Evolutionary conservation across 2,113 vertebrate species (phyloP), one percentile per base, ranked within the genome.

Genomic region (Ifrita kowaldi): DNA sequence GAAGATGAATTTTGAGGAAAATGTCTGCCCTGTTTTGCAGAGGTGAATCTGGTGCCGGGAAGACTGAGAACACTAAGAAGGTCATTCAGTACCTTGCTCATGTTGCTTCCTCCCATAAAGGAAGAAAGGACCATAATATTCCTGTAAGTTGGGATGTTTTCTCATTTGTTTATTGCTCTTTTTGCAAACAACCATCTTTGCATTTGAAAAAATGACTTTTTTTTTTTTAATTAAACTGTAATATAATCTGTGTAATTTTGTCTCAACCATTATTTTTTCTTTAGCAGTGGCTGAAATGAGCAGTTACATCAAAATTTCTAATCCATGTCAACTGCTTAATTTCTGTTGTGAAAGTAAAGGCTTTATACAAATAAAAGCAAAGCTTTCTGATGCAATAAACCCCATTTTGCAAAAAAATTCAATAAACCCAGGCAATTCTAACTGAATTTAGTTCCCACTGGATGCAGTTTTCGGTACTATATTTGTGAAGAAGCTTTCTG

Each of bases 41-140:
- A 97, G 99, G 99, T 89, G 99, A 99, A 98, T 99, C 99, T 7
- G 99, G 99, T 96, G 99, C 99, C 8, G 99, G 99, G 94, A 99
- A 99, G 98, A 99, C 99, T 6, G 99, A 99, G 96, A 99, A 99
- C 97, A 99, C 99, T 20, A 99, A 99, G 98, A 99, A 99, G 95
- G 99, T 99, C 79, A 99, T 99, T 97, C 99, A 99, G 86, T 99
- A 99, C 97, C 98, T 99, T 95, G 99, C 99, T 71, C 99, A 99
- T 18, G 99, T 99, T 80, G 99, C 99, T 85, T 99, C 99, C 87
- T 99, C 99, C 71, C 99, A 99, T 95, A 99, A 99, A 98, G 99
- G 99, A 98, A 98, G 99, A 96, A 99, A 99, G 98, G 99, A 99
- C 97, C 99, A 99, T 96, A 99, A 98, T 96, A 98, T 99, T 98